phyloP scores from a whole-genome alignment of 2,888 invertebrate genomes.

The Eilema depressum region DNA sequence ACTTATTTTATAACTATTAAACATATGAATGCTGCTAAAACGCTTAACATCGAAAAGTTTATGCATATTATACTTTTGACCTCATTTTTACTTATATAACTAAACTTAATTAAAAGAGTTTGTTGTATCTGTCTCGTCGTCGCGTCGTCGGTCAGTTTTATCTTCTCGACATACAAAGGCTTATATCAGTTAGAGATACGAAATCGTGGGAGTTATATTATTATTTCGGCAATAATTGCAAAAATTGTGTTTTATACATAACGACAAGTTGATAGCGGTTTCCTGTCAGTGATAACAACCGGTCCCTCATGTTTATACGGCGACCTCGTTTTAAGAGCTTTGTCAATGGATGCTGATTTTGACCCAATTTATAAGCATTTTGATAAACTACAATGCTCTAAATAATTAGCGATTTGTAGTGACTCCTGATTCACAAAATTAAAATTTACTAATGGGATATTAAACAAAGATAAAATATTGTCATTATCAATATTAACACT shows the following conservation, averaged over 20 bases:
- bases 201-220: slow-evolving; percentile 75
- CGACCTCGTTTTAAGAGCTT: slow-evolving; percentile 82
- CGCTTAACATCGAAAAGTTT: slow-evolving; percentile 19
- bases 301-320: slow-evolving; percentile 72
- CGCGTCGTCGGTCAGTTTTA: slow-evolving; percentile 40
- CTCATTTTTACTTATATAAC: slow-evolving; percentile 23
- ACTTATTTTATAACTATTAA: not conserved
- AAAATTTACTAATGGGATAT: slow-evolving; percentile 52
- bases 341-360: slow-evolving; percentile 84
- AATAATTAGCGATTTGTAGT: slow-evolving; percentile 47
- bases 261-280: slow-evolving; percentile 83
- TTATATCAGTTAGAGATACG: slow-evolving; percentile 57
- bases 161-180: slow-evolving; percentile 50
- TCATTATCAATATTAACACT: slow-evolving; percentile 26
- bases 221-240: slow-evolving; percentile 87
- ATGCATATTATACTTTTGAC: slow-evolving; percentile 14
- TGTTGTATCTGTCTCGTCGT: slow-evolving; percentile 36
- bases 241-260: slow-evolving; percentile 83
- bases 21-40: not conserved
- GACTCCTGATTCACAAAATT: slow-evolving; percentile 47
- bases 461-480: slow-evolving; percentile 43
- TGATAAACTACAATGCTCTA: slow-evolving; percentile 59
- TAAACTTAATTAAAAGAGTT: slow-evolving; percentile 33
- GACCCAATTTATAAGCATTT: slow-evolving; percentile 74
- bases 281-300: slow-evolving; percentile 79